Percentiles rank a stretch among this genome's conserved stretches.
phyloP scores from a whole-genome alignment of 2,113 vertebrate genomes.

The Amphiprion ocellaris region DNA sequence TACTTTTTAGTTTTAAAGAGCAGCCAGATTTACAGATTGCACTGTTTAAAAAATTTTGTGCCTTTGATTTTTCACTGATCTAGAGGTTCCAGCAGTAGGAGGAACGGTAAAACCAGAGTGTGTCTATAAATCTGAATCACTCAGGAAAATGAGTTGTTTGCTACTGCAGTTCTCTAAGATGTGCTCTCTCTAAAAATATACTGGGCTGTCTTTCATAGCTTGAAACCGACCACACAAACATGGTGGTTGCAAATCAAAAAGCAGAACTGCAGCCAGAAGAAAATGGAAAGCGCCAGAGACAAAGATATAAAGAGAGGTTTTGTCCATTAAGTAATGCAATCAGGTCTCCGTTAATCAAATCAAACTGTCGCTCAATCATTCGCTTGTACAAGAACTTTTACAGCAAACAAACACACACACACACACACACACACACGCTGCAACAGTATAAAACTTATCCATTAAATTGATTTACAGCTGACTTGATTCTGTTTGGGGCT shows the following conservation, averaged over 20 bases:
- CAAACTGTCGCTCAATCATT: slow-evolving; percentile 50
- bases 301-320: slow-evolving; percentile 41
- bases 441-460: slow-evolving; percentile 4
- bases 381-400: slow-evolving; percentile 22
- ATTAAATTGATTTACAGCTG: slow-evolving; percentile 50
- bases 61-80: slow-evolving; percentile 25
- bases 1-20: not conserved
- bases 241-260: slow-evolving; percentile 60
- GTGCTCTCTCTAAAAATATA: slow-evolving; percentile 4
- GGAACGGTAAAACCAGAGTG: slow-evolving; percentile 32
- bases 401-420: slow-evolving; percentile 13
- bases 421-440: slow-evolving; percentile 16
- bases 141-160: slow-evolving; percentile 67
- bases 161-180: slow-evolving; percentile 1
- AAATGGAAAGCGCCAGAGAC: slow-evolving; percentile 51
- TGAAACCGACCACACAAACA: not conserved
- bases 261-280: slow-evolving; percentile 32
- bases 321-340: slow-evolving; percentile 69
- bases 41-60: no score
- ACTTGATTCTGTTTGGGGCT: slow-evolving; percentile 19
- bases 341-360: slow-evolving; percentile 58
- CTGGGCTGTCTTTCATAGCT: not conserved
- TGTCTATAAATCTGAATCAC: slow-evolving; percentile 66
- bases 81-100: slow-evolving; percentile 22
- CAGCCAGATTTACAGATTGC: no score